These are phyloP conservation scores for Sardina pilchardus DNA, from an alignment of 2,113 vertebrate species.

Conservation along the genomic window DNA sequence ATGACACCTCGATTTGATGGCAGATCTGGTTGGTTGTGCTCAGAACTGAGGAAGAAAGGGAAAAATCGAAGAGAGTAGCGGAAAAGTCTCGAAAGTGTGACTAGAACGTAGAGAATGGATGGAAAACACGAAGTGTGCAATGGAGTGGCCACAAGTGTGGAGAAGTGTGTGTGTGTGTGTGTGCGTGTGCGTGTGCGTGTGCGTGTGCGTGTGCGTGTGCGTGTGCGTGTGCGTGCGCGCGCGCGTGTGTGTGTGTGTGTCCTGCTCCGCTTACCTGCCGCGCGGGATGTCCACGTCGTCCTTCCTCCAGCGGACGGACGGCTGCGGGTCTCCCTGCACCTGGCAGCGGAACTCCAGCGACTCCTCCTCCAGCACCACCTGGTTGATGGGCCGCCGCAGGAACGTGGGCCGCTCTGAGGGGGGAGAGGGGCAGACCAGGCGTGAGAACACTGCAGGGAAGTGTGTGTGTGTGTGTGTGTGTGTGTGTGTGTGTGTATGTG, in stretches of 20 bases:
- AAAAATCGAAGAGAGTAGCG: background rate
- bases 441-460: background rate
- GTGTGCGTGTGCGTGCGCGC: too few species aligned
- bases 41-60: background rate
- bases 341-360: slow-evolving; percentile 94
- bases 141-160: background rate
- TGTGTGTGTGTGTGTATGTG: background rate
- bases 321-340: slow-evolving; percentile 93
- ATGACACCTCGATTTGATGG: background rate
- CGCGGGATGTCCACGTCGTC: slow-evolving; percentile 89
- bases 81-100: background rate
- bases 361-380: slow-evolving; percentile 95
- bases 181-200: too few species aligned
- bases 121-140: background rate
- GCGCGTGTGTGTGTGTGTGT: too few species aligned
- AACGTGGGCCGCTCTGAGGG: slow-evolving; percentile 91
- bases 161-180: background rate
- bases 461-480: background rate
- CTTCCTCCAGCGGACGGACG: slow-evolving; percentile 93
- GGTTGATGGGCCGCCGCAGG: slow-evolving; percentile 93
- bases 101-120: background rate
- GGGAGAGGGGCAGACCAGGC: background rate
- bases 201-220: too few species aligned
- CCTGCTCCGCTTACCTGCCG: slow-evolving; percentile 78
- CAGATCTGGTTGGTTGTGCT: too few species aligned